Evolutionary conservation across 1,140 invertebrate species (phyloP).

Genomic region (Hylaeus anthracinus): DNA sequence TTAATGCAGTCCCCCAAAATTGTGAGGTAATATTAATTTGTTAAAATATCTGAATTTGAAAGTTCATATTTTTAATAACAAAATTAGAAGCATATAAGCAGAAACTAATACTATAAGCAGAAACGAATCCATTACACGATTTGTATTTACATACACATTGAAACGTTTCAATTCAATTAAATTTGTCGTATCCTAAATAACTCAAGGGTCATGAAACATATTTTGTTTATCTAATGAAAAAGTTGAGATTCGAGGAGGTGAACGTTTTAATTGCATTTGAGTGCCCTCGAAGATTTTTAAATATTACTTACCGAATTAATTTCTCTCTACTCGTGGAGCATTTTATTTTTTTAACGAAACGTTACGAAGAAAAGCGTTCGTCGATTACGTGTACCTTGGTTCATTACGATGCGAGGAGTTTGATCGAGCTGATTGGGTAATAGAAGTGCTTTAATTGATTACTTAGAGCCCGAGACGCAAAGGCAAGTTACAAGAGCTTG

Average conservation of each 20-base stretch:
- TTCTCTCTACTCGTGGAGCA: background rate
- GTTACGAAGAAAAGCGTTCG: background rate
- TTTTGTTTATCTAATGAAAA: too few relatives aligned
- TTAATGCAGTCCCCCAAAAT: too few relatives aligned
- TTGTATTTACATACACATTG: background rate
- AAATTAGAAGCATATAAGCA: too few relatives aligned
- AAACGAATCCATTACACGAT: background rate
- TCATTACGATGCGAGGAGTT: background rate
- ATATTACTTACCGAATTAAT: background rate
- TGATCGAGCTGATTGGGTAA: background rate
- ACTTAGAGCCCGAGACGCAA: background rate
- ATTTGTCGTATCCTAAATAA: too few relatives aligned
- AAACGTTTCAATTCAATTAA: too few relatives aligned
- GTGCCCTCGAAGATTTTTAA: background rate
- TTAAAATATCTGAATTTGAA: too few relatives aligned
- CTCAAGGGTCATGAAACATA: too few relatives aligned
- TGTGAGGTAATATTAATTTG: too few relatives aligned
- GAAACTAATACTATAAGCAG: too few relatives aligned
- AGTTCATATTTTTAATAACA: too few relatives aligned
- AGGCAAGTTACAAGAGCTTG: background rate
- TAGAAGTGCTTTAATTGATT: slow-evolving; percentile 12
- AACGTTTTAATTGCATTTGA: background rate
- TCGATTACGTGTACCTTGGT: background rate
- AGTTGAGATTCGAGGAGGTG: too few relatives aligned
- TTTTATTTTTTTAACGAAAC: background rate